Conservation (phyloP, 2,888 invertebrate genomes). For the Drosophila recens region DNA sequence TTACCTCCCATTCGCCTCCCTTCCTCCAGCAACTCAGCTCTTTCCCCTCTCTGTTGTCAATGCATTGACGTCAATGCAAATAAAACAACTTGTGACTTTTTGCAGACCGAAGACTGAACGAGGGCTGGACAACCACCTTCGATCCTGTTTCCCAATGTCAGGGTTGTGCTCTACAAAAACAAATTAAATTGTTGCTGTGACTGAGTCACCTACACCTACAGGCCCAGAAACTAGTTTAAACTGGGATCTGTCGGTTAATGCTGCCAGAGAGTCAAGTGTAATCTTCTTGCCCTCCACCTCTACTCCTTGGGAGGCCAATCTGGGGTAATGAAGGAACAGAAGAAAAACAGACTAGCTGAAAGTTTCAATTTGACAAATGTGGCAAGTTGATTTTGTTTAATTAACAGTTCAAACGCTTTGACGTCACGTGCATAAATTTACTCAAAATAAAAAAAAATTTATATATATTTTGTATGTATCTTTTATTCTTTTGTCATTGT, state of each 20-base stretch:
- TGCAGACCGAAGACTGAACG: constrained; percentile 33
- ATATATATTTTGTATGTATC: constrained; percentile 22
- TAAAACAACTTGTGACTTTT: constrained; percentile 53
- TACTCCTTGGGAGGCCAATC: not conserved
- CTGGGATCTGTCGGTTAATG: constrained; percentile 12
- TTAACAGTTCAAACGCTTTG: constrained; percentile 65
- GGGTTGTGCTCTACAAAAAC: constrained; percentile 71
- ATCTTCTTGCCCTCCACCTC: not conserved
- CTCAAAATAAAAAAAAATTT: constrained; percentile 14
- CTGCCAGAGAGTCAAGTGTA: constrained; percentile 37
- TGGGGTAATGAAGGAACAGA: constrained; percentile 1
- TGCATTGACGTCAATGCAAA: constrained; percentile 79
- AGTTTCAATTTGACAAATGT: constrained; percentile 57
- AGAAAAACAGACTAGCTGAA: constrained; percentile 14
- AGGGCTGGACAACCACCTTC: constrained; percentile 35
- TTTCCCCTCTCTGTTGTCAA: constrained; percentile 12
- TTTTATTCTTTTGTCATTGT: constrained; percentile 25
- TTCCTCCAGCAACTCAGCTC: not conserved
- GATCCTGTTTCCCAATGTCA: constrained; percentile 64
- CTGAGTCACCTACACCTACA: constrained; percentile 66
- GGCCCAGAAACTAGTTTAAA: constrained; percentile 48
- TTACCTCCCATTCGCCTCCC: constrained; percentile 21
- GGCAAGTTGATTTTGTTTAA: constrained; percentile 65
- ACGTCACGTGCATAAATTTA: constrained; percentile 75
- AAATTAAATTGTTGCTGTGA: constrained; percentile 33